Conservation (phyloP, 2,113 vertebrate genomes). For the Ammodytes dubius region DNA sequence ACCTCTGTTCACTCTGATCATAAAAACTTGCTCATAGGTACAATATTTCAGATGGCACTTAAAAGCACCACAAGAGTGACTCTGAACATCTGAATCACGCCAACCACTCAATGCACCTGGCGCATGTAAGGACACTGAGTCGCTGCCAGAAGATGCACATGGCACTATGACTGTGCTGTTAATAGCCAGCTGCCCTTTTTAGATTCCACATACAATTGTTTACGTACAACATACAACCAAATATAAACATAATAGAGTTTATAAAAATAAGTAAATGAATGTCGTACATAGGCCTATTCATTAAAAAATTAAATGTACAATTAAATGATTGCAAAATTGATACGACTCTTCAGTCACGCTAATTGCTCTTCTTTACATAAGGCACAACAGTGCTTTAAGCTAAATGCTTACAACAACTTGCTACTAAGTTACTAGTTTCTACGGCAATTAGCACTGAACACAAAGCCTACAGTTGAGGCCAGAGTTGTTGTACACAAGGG, state of each 20-base stretch:
- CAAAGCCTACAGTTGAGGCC: background rate
- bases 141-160: slow-evolving; percentile 27
- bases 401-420: background rate
- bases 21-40: slow-evolving; percentile 41
- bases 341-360: background rate
- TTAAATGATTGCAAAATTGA: background rate
- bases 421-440: background rate
- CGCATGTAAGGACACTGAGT: slow-evolving; percentile 41
- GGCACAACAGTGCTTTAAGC: background rate
- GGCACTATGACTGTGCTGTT: background rate
- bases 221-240: background rate
- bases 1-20: slow-evolving; percentile 10
- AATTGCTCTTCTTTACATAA: background rate
- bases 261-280: background rate
- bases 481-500: too few species aligned
- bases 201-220: background rate
- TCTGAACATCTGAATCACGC: slow-evolving; percentile 30
- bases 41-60: slow-evolving; percentile 54
- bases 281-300: too few species aligned
- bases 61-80: slow-evolving; percentile 36
- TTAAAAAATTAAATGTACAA: background rate
- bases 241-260: background rate
- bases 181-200: background rate
- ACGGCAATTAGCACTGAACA: background rate
- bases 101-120: slow-evolving; percentile 23